A percentile compares a stretch with the other conserved stretches of the same genome.
Conservation (phyloP, 2,797 vertebrate species). For the Anas acuta region DNA sequence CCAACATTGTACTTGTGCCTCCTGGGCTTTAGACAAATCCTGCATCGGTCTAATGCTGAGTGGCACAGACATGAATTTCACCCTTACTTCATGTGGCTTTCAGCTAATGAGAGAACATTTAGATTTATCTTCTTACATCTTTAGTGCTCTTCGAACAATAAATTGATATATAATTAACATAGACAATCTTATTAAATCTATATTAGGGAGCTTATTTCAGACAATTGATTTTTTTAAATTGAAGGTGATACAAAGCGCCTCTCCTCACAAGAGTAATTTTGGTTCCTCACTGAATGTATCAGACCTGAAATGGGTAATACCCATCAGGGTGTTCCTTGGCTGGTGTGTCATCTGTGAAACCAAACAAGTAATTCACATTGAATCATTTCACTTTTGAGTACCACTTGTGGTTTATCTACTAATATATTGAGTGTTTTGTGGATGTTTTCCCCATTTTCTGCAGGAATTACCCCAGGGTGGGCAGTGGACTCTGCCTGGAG, state of each 20-base stretch:
- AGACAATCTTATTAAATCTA: conserved; percentile 10
- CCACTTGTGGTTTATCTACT: fast-evolving
- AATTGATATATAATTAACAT: conserved; percentile 28
- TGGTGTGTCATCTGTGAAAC: background rate
- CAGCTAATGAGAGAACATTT: conserved; percentile 1
- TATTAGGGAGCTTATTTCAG: background rate
- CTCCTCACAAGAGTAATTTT: background rate
- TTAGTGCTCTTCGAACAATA: conserved; percentile 17
- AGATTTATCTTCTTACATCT: conserved; percentile 31
- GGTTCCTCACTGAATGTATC: background rate
- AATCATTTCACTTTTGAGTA: fast-evolving
- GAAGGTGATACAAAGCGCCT: background rate
- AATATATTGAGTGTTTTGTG: background rate
- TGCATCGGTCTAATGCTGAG: fast-evolving
- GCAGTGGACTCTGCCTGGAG: background rate
- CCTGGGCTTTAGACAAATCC: background rate
- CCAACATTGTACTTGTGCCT: background rate
- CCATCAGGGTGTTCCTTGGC: background rate
- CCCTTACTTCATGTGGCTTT: background rate
- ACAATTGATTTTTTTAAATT: background rate
- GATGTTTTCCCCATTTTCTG: fast-evolving
- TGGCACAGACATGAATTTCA: fast-evolving
- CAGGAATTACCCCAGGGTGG: fast-evolving
- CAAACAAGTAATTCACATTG: background rate
- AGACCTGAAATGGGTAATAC: background rate